Evolutionary conservation across 2,888 invertebrate species (phyloP).

Genomic region (Bhutanitis thaidina): DNA sequence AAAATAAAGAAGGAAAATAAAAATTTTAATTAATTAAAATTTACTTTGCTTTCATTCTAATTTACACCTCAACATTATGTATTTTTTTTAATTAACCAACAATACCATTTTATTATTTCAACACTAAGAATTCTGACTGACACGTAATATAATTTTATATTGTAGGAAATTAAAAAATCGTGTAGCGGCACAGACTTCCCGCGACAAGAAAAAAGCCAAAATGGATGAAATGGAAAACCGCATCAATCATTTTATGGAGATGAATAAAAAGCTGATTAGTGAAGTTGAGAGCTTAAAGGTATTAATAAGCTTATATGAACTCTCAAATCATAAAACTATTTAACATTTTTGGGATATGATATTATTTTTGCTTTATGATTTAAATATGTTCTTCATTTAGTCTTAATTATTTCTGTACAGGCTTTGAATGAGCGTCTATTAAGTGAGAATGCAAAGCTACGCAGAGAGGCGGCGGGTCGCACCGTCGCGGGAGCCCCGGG

Average conservation of each 20-base stretch:
- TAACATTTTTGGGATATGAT: no score
- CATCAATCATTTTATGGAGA: conserved; percentile 81
- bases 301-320: background rate
- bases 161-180: conserved; percentile 95
- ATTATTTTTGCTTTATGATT: background rate
- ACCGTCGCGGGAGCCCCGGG: conserved; percentile 85
- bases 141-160: background rate
- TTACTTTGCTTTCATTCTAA: no score
- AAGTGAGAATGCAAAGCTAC: conserved; percentile 82
- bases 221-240: conserved; percentile 93
- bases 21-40: no score
- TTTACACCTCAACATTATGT: no score
- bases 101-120: no score
- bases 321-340: no score
- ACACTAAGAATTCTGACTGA: no score
- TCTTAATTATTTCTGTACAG: background rate
- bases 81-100: no score
- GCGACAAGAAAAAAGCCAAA: conserved; percentile 96
- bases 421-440: conserved; percentile 84
- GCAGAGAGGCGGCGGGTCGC: conserved; percentile 79
- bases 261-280: conserved; percentile 81
- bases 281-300: conserved; percentile 83
- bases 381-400: no score
- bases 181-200: conserved; percentile 97
- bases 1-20: no score